Conservation (phyloP, 2,113 vertebrate genomes). For the Capreolus pygargus region DNA sequence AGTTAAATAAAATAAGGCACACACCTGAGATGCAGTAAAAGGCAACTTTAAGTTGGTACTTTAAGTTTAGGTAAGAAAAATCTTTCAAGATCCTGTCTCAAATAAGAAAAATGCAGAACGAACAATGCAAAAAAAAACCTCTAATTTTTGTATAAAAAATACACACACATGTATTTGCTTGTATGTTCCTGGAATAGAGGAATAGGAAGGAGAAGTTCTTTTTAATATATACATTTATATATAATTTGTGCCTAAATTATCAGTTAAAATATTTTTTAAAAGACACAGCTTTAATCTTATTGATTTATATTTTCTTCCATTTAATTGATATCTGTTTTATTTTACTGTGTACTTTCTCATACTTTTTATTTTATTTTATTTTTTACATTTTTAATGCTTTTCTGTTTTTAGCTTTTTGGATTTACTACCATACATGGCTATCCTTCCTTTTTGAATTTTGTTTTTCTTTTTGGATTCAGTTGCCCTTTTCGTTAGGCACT, state of each 20-base stretch:
- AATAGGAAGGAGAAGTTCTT: neutral
- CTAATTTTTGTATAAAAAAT: neutral
- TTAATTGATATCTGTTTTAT: neutral
- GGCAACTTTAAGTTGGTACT: neutral
- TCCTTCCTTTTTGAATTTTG: neutral
- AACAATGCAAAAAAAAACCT: neutral
- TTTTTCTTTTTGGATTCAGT: neutral
- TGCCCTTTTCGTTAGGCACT: neutral
- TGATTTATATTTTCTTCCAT: neutral
- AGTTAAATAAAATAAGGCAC: neutral
- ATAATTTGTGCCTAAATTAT: neutral
- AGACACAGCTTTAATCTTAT: neutral
- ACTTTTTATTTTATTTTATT: neutral
- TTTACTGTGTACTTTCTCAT: neutral
- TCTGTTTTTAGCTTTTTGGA: neutral
- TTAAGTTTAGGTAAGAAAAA: neutral
- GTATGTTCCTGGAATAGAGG: neutral
- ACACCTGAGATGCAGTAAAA: rapidly evolving
- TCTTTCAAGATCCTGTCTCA: neutral
- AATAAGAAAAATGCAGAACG: neutral
- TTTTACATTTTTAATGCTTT: neutral
- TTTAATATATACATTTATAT: neutral
- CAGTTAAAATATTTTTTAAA: neutral
- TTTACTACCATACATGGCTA: neutral
- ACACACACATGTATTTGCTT: neutral